A percentile compares a stretch with the other conserved stretches of the same genome.
Evolutionary conservation across 2,888 invertebrate genomes (phyloP).

Genomic region (Geotrupes spiniger): DNA sequence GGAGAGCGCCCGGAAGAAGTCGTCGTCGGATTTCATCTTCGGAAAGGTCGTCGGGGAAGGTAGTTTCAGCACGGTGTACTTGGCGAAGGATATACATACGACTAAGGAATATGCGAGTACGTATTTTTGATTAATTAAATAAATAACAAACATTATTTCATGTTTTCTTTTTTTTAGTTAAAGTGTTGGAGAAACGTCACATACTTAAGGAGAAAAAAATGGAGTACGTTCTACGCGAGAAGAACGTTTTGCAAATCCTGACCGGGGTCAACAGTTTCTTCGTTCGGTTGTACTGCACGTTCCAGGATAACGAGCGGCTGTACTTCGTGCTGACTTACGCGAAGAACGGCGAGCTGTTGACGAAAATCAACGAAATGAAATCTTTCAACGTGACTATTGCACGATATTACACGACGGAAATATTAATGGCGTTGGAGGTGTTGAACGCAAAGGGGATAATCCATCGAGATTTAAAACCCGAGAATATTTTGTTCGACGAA

Average conservation of each 20-base stretch:
- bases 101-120: constrained; percentile 92
- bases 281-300: constrained; percentile 92
- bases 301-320: constrained; percentile 88
- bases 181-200: constrained; percentile 95
- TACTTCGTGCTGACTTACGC: constrained; percentile 96
- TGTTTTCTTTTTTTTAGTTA: constrained; percentile 79
- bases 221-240: constrained; percentile 90
- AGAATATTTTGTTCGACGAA: constrained; percentile 93
- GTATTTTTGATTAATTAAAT: constrained; percentile 48
- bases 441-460: constrained; percentile 86
- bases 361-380: constrained; percentile 87
- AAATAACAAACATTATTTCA: not conserved
- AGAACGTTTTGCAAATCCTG: constrained; percentile 86
- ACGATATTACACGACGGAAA: constrained; percentile 92
- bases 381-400: constrained; percentile 87
- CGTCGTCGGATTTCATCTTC: constrained; percentile 89
- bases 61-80: constrained; percentile 93
- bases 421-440: constrained; percentile 87
- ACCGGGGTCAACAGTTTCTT: constrained; percentile 82
- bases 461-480: constrained; percentile 96
- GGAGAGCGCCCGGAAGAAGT: constrained; percentile 49
- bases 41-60: constrained; percentile 96
- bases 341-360: constrained; percentile 89
- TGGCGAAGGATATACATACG: constrained; percentile 88
- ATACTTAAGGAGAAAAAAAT: constrained; percentile 92